Percentiles rank a stretch among this genome's conserved stretches.
Conservation (phyloP, 2,113 vertebrate species). For the Isurus oxyrinchus region DNA sequence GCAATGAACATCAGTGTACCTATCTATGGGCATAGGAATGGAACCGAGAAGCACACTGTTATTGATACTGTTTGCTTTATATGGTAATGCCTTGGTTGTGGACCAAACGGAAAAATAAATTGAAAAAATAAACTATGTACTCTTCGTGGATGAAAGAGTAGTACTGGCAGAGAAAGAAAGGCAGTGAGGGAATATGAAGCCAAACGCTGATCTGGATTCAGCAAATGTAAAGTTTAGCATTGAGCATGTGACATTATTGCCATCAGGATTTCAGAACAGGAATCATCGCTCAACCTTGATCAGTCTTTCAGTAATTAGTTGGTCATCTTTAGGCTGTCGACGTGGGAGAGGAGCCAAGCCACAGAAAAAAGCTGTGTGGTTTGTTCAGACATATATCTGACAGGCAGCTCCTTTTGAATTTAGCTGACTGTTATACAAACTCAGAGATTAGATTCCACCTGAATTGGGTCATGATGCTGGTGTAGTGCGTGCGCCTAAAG, state of each 20-base stretch:
- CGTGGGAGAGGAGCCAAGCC: not conserved
- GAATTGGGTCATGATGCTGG: not conserved
- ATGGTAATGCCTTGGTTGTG: not conserved
- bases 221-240: not conserved
- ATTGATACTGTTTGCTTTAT: not conserved
- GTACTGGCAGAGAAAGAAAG: constrained; percentile 1
- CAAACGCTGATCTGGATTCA: not conserved
- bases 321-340: not conserved
- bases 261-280: not conserved
- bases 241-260: not conserved
- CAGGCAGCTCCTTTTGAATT: not conserved
- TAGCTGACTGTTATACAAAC: not conserved
- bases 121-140: not conserved
- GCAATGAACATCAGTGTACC: not conserved
- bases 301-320: not conserved
- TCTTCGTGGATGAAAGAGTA: not conserved
- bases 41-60: not conserved
- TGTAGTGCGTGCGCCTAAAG: not conserved
- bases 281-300: not conserved
- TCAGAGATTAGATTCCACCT: not conserved
- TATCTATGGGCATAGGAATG: not conserved
- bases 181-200: not conserved
- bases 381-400: not conserved
- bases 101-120: not conserved
- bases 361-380: not conserved